A percentile compares a stretch with the other conserved stretches of the same genome.
Evolutionary conservation across 1,140 invertebrate species (phyloP).

Genomic region (Microplitis mediator): DNA sequence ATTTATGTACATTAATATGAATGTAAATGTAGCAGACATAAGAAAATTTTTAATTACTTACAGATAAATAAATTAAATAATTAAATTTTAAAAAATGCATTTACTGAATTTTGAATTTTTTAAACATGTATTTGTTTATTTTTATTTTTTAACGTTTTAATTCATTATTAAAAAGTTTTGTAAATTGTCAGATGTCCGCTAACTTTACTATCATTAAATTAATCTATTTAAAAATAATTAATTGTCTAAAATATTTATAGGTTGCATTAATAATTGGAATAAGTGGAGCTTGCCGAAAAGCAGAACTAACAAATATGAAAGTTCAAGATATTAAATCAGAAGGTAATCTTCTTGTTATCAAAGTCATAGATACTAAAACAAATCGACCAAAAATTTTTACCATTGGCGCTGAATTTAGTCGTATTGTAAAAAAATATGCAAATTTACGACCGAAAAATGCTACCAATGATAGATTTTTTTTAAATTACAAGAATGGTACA

Average conservation of each 20-base stretch:
- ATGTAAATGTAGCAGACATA: too few species aligned
- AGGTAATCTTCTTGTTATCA: conserved; percentile 16
- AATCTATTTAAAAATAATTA: too few species aligned
- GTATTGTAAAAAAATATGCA: conserved; percentile 32
- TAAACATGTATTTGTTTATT: too few species aligned
- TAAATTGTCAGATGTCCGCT: too few species aligned
- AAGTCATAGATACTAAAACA: conserved; percentile 21
- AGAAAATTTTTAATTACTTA: too few species aligned
- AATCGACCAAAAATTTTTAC: conserved; percentile 23
- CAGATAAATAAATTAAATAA: too few species aligned
- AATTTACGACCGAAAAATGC: conserved; percentile 27
- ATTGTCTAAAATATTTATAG: not conserved
- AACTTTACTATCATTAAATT: too few species aligned
- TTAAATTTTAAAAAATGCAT: too few species aligned
- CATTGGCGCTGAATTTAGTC: conserved; percentile 20
- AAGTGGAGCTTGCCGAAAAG: conserved; percentile 22
- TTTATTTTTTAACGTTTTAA: too few species aligned
- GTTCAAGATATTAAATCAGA: conserved; percentile 27
- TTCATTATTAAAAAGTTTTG: too few species aligned
- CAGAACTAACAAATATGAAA: conserved; percentile 27
- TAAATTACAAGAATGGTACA: conserved; percentile 42
- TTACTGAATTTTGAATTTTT: too few species aligned
- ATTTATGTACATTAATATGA: too few species aligned
- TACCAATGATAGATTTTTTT: conserved; percentile 31
- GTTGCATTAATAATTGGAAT: conserved; percentile 33